Percentiles rank a stretch among this genome's conserved stretches.
Evolutionary conservation across 2,113 vertebrate genomes (phyloP).

Genomic region (Phycodurus eques): DNA sequence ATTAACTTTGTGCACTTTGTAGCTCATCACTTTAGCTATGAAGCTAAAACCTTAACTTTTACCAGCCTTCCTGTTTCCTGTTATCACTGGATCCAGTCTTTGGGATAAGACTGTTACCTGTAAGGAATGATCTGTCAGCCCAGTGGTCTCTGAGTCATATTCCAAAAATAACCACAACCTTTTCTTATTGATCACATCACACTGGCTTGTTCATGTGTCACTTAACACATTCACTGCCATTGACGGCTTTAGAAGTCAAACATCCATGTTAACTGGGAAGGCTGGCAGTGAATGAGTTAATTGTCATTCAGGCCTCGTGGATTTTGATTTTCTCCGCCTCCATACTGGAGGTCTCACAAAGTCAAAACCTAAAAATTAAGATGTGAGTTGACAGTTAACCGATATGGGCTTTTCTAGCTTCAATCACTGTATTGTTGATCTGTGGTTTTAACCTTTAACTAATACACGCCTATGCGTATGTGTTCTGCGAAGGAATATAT

Average conservation of each 20-base stretch:
- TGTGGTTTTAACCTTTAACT: not conserved
- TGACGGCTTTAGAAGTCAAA: no score
- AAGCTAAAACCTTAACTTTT: not conserved
- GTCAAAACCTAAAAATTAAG: not conserved
- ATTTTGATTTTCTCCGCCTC: not conserved
- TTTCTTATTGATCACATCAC: not conserved
- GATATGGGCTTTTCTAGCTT: not conserved
- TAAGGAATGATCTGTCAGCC: not conserved
- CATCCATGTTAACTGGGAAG: no score
- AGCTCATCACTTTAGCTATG: no score
- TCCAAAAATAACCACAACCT: not conserved
- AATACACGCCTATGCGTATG: no score
- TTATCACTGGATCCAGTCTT: not conserved
- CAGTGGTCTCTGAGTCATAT: not conserved
- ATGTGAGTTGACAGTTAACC: slow-evolving; percentile 1
- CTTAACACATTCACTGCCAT: not conserved
- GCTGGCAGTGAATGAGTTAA: no score
- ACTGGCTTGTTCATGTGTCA: not conserved
- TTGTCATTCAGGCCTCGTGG: no score
- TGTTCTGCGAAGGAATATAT: no score
- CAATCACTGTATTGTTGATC: not conserved
- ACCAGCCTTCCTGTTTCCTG: not conserved
- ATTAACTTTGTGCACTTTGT: no score
- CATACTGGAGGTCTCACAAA: not conserved
- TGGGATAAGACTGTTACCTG: not conserved